phyloP scores from a whole-genome alignment of 2,797 vertebrate genomes.

The Phrynocephalus vlangalii region DNA sequence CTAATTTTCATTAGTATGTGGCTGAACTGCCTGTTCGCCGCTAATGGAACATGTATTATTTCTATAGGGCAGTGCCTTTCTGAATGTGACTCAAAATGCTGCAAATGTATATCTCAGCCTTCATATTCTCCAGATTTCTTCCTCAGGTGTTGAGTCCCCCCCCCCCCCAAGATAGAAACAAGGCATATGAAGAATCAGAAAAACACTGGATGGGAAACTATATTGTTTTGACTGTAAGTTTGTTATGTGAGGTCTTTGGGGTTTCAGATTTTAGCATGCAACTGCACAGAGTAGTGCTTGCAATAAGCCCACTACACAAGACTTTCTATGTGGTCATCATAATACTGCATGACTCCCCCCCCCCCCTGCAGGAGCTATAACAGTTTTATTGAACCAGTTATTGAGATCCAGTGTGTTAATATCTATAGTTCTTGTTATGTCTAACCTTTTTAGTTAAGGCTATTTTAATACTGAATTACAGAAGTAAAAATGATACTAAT shows the following conservation, averaged over 20 bases:
- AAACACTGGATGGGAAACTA: neutral
- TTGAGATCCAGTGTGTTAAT: neutral
- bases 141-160: neutral
- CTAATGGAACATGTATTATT: neutral
- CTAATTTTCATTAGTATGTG: neutral
- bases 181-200: neutral
- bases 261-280: too few species aligned
- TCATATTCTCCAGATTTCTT: neutral
- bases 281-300: neutral
- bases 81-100: neutral
- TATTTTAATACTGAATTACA: constrained; percentile 9
- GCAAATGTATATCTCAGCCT: neutral
- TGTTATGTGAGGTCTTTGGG: too few species aligned
- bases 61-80: neutral
- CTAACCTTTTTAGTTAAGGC: constrained; percentile 18
- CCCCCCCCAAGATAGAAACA: neutral
- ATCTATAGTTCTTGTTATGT: neutral
- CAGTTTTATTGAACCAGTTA: neutral
- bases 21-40: neutral
- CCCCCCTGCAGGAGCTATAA: too few species aligned
- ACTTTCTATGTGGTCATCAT: neutral
- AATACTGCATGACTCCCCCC: too few species aligned
- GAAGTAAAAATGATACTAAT: constrained; percentile 8
- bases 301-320: neutral
- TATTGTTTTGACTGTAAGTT: too few species aligned